Evolutionary conservation across 2,888 invertebrate genomes (phyloP), one percentile per base, ranked within the genome.

Genomic region (Andrena dorsata): DNA sequence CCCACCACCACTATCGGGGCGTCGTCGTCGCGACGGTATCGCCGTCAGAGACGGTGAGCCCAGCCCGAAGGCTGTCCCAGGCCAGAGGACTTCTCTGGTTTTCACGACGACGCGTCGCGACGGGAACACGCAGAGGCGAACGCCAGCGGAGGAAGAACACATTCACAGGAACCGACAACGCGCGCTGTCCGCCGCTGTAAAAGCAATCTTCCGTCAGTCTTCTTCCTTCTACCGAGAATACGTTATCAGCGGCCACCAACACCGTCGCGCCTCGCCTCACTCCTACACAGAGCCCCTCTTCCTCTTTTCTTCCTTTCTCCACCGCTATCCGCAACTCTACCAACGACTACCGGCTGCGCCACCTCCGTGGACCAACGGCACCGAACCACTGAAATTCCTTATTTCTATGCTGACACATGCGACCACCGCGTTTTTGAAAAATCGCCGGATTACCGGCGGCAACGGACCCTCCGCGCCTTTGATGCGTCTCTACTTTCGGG

Each of bases 181-280:
- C 84, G 77, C 81, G 78, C 79, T 82, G 84, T 86, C 82, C 74
- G 82, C 66, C 82, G 85, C 89, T 90, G 91, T 89, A 90, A 92
- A 92, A 92, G 92, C 91, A 92, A 92, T 92, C 90, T 92, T 92
- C 89, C 89, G 90, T 90, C 90, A 86, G 91, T 89, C 90, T 90
- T 88, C 89, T 90, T 89, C 89, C 84, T 87, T 86, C 89, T 87
- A 90, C 90, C 88, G 88, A 90, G 91, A 92, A 92, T 92, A 91
- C 88, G 89, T 92, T 92, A 92, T 92, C 91, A 91, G 87, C 85
- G 80, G 69, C 56, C 56, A 85, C 84, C 82, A 82, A 73, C 83
- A 80, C 35, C 78, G 83, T 30, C 41, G 10, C 60, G 10, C 3
- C 10, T 61, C 72, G 26, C n/a, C 56, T 80, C 72, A 72, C 35